A percentile compares a stretch with the other conserved stretches of the same genome.
These are phyloP conservation scores for Sitta europaea DNA, from an alignment of 2,113 vertebrate species.

Conservation along the genomic window DNA sequence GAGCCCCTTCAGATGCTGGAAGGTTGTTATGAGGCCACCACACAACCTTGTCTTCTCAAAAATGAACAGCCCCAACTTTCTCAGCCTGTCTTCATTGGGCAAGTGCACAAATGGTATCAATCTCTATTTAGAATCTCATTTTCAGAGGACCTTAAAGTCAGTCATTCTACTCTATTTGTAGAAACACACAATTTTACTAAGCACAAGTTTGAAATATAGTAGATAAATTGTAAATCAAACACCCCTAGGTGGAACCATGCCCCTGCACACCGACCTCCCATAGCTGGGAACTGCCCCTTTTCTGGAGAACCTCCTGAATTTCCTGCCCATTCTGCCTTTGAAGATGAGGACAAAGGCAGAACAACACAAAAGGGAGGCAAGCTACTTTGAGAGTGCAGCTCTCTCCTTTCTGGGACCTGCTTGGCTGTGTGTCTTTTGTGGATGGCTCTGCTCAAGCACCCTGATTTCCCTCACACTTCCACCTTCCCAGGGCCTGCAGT, in stretches of 20 bases:
- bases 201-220: neutral
- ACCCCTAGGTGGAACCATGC: neutral
- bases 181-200: neutral
- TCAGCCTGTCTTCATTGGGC: neutral
- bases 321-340: neutral
- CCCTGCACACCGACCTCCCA: neutral
- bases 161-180: neutral
- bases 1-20: neutral
- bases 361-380: neutral
- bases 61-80: neutral
- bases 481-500: neutral
- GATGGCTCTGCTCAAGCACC: neutral
- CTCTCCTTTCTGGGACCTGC: neutral
- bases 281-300: neutral
- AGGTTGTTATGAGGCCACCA: neutral
- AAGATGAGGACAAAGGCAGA: neutral
- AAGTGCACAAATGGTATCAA: neutral
- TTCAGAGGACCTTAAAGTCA: neutral
- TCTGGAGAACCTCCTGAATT: neutral
- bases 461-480: neutral
- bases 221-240: neutral
- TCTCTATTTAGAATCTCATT: neutral
- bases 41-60: neutral
- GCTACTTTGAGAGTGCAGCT: neutral
- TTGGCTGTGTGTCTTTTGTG: neutral